Percentiles rank a stretch among this genome's conserved stretches.
Evolutionary conservation across 2,113 vertebrate species (phyloP).

Genomic region (Gorsachius goisagi): DNA sequence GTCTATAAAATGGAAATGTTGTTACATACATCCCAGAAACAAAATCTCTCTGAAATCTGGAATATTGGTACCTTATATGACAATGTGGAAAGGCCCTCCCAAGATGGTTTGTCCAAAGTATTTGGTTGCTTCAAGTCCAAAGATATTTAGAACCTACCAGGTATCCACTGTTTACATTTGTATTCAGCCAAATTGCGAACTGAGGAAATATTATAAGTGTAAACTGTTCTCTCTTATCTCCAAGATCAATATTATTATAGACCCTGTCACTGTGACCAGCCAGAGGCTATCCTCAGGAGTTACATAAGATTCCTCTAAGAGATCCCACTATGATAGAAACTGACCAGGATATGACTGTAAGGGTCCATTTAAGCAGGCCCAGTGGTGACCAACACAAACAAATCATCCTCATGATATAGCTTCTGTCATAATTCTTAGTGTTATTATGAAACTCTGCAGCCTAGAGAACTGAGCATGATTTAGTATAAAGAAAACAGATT

Average conservation of each 20-base stretch:
- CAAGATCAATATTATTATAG: conserved; percentile 81
- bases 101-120: conserved; percentile 89
- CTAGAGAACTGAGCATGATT: neutral
- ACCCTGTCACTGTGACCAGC: conserved; percentile 82
- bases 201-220: neutral
- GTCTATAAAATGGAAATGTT: neutral
- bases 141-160: conserved; percentile 82
- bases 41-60: neutral
- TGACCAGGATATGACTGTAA: neutral
- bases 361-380: neutral
- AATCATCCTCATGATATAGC: neutral
- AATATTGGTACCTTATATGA: conserved; percentile 74
- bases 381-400: neutral
- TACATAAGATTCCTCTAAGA: conserved; percentile 81
- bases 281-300: conserved; percentile 77
- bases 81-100: conserved; percentile 87
- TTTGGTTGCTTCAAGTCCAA: conserved; percentile 81
- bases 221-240: conserved; percentile 75
- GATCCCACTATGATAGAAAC: neutral
- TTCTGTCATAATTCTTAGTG: neutral
- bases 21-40: neutral
- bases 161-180: neutral
- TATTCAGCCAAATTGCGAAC: neutral
- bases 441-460: neutral
- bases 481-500: neutral